A percentile compares a stretch with the other conserved stretches of the same genome.
phyloP scores from a whole-genome alignment of 2,797 vertebrate species.

The Falco biarmicus region DNA sequence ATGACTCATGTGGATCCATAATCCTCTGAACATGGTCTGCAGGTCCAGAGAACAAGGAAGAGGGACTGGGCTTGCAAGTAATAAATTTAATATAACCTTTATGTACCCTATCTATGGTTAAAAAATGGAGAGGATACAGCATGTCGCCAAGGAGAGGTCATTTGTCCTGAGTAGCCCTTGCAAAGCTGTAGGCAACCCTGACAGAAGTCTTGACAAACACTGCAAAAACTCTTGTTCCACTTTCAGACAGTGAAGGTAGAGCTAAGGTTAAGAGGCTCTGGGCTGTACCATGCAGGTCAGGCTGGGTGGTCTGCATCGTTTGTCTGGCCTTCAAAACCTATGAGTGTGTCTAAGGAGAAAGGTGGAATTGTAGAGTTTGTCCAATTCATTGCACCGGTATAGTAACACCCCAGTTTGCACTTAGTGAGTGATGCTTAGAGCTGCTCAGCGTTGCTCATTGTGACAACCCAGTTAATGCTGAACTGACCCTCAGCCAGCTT shows the following conservation, averaged over 20 bases:
- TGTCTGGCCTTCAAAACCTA: neutral
- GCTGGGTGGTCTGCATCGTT: neutral
- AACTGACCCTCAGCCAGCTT: neutral
- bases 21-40: neutral
- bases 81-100: neutral
- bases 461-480: neutral
- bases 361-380: neutral
- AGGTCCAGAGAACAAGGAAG: neutral
- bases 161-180: neutral
- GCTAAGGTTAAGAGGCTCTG: neutral
- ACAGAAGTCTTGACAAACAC: neutral
- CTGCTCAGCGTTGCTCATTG: rapidly evolving
- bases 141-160: rapidly evolving
- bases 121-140: neutral
- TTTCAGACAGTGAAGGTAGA: neutral
- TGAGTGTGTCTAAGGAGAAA: neutral
- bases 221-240: neutral
- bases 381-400: neutral
- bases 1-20: neutral
- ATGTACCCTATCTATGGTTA: neutral
- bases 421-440: neutral
- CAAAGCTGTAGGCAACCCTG: neutral
- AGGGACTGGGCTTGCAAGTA: neutral
- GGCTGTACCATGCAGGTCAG: neutral
- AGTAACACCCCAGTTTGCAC: neutral